Evolutionary conservation across 2,113 vertebrate species (phyloP).

Genomic region (Zosterops japonicus): DNA sequence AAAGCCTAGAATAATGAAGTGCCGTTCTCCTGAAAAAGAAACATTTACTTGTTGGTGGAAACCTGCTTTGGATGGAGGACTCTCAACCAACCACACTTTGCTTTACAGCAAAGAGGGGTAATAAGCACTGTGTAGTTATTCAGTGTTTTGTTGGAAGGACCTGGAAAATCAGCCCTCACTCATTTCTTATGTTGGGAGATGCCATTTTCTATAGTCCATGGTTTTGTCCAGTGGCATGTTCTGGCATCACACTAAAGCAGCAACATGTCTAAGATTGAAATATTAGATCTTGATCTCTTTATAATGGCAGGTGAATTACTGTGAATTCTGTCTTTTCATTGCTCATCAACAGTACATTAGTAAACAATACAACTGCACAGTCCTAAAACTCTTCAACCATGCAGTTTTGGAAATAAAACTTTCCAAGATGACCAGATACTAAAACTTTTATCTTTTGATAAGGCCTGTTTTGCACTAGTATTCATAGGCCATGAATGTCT

Average conservation of each 20-base stretch:
- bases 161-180: neutral
- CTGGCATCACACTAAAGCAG: neutral
- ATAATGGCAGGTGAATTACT: neutral
- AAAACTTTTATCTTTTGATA: neutral
- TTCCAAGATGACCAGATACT: neutral
- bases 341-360: neutral
- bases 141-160: neutral
- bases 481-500: neutral
- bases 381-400: neutral
- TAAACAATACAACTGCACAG: neutral
- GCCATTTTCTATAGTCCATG: neutral
- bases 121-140: neutral
- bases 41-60: conserved; percentile 68
- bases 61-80: conserved; percentile 25
- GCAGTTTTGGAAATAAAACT: neutral
- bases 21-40: conserved; percentile 65
- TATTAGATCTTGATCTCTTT: neutral
- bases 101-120: conserved; percentile 67
- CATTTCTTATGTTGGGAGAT: neutral
- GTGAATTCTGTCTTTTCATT: neutral
- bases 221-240: neutral
- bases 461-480: neutral
- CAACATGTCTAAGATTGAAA: neutral
- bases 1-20: conserved; percentile 59
- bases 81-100: conserved; percentile 33